Evolutionary conservation across 2,888 invertebrate genomes (phyloP).

Genomic region (Luperina testacea): DNA sequence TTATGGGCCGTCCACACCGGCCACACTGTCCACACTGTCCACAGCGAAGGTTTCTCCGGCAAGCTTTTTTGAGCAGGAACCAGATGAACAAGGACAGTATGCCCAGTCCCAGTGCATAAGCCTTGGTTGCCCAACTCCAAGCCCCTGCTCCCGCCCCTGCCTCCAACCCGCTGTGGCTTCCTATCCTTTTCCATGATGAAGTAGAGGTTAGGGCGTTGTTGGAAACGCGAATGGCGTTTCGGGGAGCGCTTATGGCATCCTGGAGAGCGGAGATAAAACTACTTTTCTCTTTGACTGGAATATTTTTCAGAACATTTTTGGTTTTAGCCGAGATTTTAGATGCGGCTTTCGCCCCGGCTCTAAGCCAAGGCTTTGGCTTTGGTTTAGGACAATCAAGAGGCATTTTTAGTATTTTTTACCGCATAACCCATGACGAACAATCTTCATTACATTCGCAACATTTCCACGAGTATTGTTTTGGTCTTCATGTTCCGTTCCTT

Average conservation of each 20-base stretch:
- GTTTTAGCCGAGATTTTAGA: constrained; percentile 2
- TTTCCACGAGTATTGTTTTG: background rate
- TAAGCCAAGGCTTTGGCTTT: background rate
- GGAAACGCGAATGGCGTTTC: background rate
- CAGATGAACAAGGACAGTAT: constrained; percentile 28
- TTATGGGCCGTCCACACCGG: background rate
- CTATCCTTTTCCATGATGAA: background rate
- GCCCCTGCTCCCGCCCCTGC: too few relatives aligned
- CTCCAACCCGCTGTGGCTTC: background rate
- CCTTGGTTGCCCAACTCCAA: background rate
- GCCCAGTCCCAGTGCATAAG: constrained; percentile 5
- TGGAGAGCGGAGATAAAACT: background rate
- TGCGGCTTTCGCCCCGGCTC: background rate
- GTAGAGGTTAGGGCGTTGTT: background rate
- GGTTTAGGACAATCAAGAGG: background rate
- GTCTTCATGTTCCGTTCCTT: background rate
- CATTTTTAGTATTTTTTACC: constrained; percentile 23
- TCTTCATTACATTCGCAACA: background rate
- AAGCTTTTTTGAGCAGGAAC: constrained; percentile 16
- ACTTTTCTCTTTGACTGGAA: background rate
- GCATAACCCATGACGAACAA: constrained; percentile 7
- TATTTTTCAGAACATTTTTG: background rate
- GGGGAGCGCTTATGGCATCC: background rate
- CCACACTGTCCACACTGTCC: background rate
- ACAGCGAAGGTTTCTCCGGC: background rate